Evolutionary conservation across 2,797 vertebrate genomes (phyloP).

Genomic region (Sebastes goodei): DNA sequence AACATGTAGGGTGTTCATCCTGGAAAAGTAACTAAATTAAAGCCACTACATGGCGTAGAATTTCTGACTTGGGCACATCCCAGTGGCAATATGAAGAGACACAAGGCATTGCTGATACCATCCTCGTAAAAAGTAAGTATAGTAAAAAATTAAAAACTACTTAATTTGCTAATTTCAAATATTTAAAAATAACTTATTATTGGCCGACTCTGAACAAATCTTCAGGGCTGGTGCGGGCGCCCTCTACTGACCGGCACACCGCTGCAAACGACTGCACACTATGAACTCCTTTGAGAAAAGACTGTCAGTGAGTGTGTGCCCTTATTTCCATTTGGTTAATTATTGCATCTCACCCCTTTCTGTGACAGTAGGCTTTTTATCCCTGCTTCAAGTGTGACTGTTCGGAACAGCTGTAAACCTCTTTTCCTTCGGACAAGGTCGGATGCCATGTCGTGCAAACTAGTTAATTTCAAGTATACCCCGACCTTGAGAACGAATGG

Average conservation of each 20-base stretch:
- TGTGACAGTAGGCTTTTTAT: too few relatives aligned
- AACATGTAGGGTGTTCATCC: not conserved
- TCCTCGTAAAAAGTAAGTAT: too few relatives aligned
- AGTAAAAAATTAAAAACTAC: too few relatives aligned
- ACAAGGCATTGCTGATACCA: too few relatives aligned
- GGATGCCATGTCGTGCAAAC: not conserved
- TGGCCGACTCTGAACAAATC: not conserved
- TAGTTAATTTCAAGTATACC: not conserved
- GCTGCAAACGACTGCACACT: too few relatives aligned
- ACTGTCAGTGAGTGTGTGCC: too few relatives aligned
- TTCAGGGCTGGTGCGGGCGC: not conserved
- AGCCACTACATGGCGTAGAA: not conserved
- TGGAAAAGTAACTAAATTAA: not conserved
- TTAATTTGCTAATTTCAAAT: not conserved
- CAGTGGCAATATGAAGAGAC: too few relatives aligned
- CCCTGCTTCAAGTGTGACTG: too few relatives aligned
- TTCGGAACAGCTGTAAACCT: not conserved
- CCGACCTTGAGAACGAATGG: not conserved
- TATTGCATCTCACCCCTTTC: too few relatives aligned
- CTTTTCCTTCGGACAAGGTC: not conserved
- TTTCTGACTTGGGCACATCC: not conserved
- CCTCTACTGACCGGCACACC: too few relatives aligned
- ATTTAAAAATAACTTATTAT: not conserved
- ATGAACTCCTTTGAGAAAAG: too few relatives aligned
- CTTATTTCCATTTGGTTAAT: too few relatives aligned